phyloP scores from a whole-genome alignment of 2,888 invertebrate genomes.

The Drosophila subquinaria region DNA sequence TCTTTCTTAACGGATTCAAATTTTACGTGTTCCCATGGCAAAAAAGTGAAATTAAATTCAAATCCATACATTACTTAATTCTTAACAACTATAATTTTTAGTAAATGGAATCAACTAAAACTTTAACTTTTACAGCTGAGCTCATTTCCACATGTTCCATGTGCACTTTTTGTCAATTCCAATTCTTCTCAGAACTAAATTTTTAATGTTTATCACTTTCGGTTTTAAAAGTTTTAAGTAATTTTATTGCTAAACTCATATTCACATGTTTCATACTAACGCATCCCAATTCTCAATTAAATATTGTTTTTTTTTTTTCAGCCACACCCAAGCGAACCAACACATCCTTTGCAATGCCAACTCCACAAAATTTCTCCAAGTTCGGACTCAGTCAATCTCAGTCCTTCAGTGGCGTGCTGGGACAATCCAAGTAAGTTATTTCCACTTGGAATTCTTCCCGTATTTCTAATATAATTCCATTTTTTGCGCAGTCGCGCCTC shows the following conservation, averaged over 20 bases:
- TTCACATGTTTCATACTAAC: not conserved
- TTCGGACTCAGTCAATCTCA: slow-evolving; percentile 76
- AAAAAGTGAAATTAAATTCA: too few relatives aligned
- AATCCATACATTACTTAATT: too few relatives aligned
- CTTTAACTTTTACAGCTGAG: not conserved
- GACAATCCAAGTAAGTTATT: slow-evolving; percentile 76
- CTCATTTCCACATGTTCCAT: not conserved
- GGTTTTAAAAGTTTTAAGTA: too few relatives aligned
- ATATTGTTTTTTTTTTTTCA: slow-evolving; percentile 28
- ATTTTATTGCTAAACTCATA: not conserved
- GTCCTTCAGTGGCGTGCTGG: slow-evolving; percentile 78
- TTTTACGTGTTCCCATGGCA: not conserved
- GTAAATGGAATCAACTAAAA: not conserved
- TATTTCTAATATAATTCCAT: not conserved
- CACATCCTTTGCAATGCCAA: slow-evolving; percentile 72
- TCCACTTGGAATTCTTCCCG: not conserved
- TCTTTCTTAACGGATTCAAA: not conserved
- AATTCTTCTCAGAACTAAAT: not conserved
- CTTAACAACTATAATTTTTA: not conserved
- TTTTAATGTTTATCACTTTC: not conserved
- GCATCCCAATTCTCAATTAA: not conserved
- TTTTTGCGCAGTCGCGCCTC: slow-evolving; percentile 79
- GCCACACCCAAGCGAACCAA: slow-evolving; percentile 70
- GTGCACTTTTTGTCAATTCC: not conserved
- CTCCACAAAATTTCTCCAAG: slow-evolving; percentile 69